Evolutionary conservation across 2,888 invertebrate genomes (phyloP).

Genomic region (Strigamia crassipes): DNA sequence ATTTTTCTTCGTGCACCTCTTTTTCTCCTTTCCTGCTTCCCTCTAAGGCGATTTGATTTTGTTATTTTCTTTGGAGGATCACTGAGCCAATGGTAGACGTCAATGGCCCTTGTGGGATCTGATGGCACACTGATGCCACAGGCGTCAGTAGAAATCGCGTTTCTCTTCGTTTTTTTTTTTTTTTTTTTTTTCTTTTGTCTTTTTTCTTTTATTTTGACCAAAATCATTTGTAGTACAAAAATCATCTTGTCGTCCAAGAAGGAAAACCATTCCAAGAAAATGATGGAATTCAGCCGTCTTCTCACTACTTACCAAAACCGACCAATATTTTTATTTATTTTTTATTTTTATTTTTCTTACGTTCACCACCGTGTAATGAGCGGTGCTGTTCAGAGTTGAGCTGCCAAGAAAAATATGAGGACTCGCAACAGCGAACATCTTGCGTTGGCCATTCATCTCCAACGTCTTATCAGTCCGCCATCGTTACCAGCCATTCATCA

Average conservation of each 20-base stretch:
- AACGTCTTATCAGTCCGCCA: slow-evolving; percentile 34
- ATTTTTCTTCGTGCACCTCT: slow-evolving; percentile 38
- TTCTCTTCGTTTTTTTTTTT: not conserved
- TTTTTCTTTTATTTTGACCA: not conserved
- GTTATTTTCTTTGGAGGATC: slow-evolving; percentile 42
- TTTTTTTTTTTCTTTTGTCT: not conserved
- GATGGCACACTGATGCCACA: slow-evolving; percentile 33
- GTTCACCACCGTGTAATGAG: slow-evolving; percentile 38
- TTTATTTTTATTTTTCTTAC: not conserved
- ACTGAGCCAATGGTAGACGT: slow-evolving; percentile 35
- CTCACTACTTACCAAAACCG: not conserved
- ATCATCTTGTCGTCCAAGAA: slow-evolving; percentile 5
- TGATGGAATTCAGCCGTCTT: not conserved
- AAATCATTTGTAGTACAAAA: slow-evolving; percentile 4
- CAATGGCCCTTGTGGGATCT: slow-evolving; percentile 38
- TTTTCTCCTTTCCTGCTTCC: slow-evolving; percentile 29
- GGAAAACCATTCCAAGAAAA: not conserved
- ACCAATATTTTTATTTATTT: not conserved
- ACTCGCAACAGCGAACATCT: slow-evolving; percentile 38
- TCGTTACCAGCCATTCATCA: slow-evolving; percentile 40
- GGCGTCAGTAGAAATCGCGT: slow-evolving; percentile 4
- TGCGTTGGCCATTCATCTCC: slow-evolving; percentile 37
- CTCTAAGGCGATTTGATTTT: slow-evolving; percentile 42
- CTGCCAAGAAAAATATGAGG: slow-evolving; percentile 42
- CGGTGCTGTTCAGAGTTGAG: slow-evolving; percentile 23